phyloP scores from a whole-genome alignment of 2,888 invertebrate genomes.

The Eubasilissa splendida region DNA sequence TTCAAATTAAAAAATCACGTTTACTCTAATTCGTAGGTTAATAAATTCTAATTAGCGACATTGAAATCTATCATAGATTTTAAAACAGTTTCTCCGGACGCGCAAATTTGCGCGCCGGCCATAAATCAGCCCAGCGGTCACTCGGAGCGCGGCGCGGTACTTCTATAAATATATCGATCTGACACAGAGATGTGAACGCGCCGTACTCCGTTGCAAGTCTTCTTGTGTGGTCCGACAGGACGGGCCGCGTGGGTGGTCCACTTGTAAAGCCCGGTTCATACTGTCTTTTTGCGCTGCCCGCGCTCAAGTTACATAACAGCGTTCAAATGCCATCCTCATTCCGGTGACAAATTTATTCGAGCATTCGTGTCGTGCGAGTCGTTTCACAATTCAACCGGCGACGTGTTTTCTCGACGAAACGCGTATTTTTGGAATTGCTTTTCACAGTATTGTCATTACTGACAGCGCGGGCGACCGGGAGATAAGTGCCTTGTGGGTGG shows the following conservation, averaged over 20 bases:
- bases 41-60: too few species aligned
- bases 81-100: slow-evolving; percentile 3
- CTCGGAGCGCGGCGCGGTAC: slow-evolving; percentile 32
- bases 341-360: neutral
- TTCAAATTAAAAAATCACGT: too few species aligned
- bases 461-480: too few species aligned
- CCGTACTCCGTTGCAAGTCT: neutral
- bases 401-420: neutral
- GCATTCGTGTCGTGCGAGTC: neutral
- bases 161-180: slow-evolving; percentile 30
- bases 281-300: slow-evolving; percentile 9
- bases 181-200: slow-evolving; percentile 25
- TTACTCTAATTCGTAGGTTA: too few species aligned
- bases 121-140: slow-evolving; percentile 29
- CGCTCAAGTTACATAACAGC: slow-evolving; percentile 26
- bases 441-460: too few species aligned
- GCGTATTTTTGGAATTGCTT: neutral
- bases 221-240: slow-evolving; percentile 32
- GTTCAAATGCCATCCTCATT: neutral
- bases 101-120: slow-evolving; percentile 15
- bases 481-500: too few species aligned
- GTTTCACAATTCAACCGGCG: slow-evolving; percentile 12
- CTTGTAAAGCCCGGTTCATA: slow-evolving; percentile 17
- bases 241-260: slow-evolving; percentile 39
- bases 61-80: neutral